These are phyloP conservation scores for Crypturellus tataupa DNA, from an alignment of 2,797 vertebrate genomes.

Conservation along the genomic window DNA sequence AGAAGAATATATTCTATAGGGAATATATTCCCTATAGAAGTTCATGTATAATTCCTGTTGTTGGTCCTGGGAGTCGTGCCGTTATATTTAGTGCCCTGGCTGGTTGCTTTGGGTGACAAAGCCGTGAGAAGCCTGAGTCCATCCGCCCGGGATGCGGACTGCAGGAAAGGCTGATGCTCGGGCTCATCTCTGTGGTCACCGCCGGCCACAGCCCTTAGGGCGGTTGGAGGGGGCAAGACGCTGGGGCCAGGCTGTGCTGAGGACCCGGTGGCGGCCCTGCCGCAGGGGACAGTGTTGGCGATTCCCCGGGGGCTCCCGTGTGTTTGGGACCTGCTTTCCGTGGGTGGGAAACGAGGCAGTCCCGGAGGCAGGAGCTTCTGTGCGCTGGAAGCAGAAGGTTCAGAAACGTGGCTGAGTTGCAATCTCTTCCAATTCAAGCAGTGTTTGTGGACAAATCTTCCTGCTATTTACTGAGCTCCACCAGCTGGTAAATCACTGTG, in stretches of 20 bases:
- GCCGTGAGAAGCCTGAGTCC: not conserved
- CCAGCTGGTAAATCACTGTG: not conserved
- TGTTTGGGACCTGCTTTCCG: not conserved
- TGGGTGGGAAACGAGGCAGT: not conserved
- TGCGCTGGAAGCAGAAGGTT: slow-evolving; percentile 8
- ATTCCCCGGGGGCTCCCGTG: not conserved
- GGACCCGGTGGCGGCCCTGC: not conserved
- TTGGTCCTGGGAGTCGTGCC: not conserved
- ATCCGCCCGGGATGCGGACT: not conserved
- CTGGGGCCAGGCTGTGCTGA: not conserved
- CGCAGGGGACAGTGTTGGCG: not conserved
- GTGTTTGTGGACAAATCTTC: not conserved
- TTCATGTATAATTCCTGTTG: not conserved
- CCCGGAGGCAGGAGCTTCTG: not conserved
- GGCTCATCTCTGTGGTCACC: not conserved
- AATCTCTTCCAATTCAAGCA: not conserved
- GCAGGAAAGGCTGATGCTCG: not conserved
- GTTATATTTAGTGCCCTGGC: not conserved
- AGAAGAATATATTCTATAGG: no score
- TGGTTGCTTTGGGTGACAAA: not conserved
- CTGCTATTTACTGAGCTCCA: not conserved
- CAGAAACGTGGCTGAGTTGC: not conserved
- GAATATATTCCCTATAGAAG: not conserved
- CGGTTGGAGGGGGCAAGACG: not conserved
- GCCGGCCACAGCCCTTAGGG: not conserved